Conservation (phyloP, 64 coral and sea anemone genomes). For the Stylophora pistillata region DNA sequence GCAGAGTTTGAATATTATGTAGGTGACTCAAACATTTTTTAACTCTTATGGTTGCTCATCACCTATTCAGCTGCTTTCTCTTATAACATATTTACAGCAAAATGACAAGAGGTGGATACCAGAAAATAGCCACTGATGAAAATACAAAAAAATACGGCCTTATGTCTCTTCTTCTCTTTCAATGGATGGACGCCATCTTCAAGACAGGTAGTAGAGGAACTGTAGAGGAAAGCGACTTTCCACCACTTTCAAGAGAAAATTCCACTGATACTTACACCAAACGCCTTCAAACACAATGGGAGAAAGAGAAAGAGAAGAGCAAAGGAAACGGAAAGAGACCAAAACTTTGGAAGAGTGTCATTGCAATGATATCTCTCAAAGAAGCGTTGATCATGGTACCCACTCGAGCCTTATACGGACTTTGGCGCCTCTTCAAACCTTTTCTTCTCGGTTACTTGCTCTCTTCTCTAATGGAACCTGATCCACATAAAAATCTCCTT, state of each 20-base stretch:
- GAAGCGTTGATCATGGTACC: not conserved
- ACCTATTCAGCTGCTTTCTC: too few species aligned
- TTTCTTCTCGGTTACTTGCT: not conserved
- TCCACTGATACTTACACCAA: not conserved
- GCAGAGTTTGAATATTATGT: too few species aligned
- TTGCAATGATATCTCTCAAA: not conserved
- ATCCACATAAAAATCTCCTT: not conserved
- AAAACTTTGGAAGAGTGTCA: not conserved
- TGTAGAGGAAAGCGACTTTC: not conserved
- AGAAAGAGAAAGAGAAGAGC: not conserved
- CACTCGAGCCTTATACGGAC: not conserved
- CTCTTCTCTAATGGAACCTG: not conserved
- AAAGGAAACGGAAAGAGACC: not conserved
- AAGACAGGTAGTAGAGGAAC: not conserved
- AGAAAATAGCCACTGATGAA: not conserved
- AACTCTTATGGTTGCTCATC: too few species aligned
- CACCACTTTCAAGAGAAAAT: not conserved
- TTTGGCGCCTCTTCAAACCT: not conserved
- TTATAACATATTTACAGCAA: not conserved
- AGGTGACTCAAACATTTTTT: too few species aligned
- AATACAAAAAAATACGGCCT: not conserved
- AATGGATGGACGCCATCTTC: not conserved
- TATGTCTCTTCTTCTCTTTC: not conserved
- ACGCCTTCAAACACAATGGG: not conserved
- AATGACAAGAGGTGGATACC: not conserved